These are phyloP conservation scores for Panzeria rudis DNA, from an alignment of 2,888 invertebrate species.

Conservation along the genomic window DNA sequence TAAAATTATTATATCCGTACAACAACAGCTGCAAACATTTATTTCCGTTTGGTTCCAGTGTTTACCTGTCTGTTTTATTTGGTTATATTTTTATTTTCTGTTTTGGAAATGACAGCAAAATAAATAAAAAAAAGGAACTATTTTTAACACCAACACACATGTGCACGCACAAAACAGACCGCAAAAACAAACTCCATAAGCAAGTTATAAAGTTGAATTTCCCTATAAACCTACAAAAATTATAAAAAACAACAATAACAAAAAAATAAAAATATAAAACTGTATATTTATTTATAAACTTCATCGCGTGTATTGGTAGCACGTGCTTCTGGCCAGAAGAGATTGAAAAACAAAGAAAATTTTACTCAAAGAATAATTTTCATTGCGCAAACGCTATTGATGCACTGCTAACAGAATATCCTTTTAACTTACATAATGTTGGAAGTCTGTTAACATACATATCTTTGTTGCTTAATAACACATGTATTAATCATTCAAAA, in stretches of 20 bases:
- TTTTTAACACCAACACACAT: conserved; percentile 4
- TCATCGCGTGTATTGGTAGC: conserved; percentile 43
- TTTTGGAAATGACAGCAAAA: not conserved
- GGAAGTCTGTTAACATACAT: not conserved
- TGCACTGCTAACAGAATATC: conserved; percentile 13
- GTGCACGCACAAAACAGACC: not conserved
- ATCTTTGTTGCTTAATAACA: not conserved
- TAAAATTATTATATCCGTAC: not conserved
- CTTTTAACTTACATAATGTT: conserved; percentile 6
- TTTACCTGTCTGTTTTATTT: conserved; percentile 35
- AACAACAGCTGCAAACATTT: conserved; percentile 35
- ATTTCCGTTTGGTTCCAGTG: conserved; percentile 30
- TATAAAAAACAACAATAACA: conserved; percentile 39
- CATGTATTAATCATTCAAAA: not conserved
- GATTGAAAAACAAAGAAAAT: not conserved
- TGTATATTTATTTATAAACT: conserved; percentile 20
- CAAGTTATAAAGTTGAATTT: conserved; percentile 56
- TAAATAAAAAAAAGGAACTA: conserved; percentile 15
- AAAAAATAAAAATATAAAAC: conserved; percentile 11
- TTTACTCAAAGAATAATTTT: not conserved
- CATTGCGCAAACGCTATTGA: conserved; percentile 29
- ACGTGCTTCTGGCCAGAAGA: conserved; percentile 51
- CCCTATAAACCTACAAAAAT: conserved; percentile 44
- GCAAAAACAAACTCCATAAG: conserved; percentile 10
- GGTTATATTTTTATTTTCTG: conserved; percentile 20